Conservation (phyloP, 2,888 invertebrate genomes). For the Ptilodon capucinus region DNA sequence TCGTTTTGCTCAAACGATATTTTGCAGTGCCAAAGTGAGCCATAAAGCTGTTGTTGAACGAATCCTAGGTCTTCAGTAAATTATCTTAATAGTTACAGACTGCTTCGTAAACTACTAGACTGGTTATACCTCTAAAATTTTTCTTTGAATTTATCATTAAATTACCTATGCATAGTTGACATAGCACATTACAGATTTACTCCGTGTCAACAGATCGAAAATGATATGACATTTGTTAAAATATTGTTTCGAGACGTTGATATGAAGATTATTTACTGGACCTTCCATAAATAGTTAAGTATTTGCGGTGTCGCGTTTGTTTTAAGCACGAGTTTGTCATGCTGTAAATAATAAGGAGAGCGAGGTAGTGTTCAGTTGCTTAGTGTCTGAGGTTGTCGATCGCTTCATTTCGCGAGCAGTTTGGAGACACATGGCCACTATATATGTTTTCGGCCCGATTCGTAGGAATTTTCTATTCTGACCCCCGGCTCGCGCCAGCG, state of each 20-base stretch:
- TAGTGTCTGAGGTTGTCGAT: constrained; percentile 33
- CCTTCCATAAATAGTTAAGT: constrained; percentile 49
- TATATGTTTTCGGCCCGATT: constrained; percentile 82
- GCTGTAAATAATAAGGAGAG: constrained; percentile 52
- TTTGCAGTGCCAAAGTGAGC: constrained; percentile 80
- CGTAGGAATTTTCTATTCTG: constrained; percentile 67
- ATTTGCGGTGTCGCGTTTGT: constrained; percentile 33
- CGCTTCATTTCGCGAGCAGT: constrained; percentile 40
- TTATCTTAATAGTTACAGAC: constrained; percentile 75
- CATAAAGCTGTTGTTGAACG: constrained; percentile 70
- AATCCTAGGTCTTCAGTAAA: constrained; percentile 73
- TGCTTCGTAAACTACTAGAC: constrained; percentile 78
- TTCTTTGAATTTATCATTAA: constrained; percentile 64
- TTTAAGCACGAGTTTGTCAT: constrained; percentile 40
- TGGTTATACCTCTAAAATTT: constrained; percentile 76
- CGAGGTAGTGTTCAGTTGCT: constrained; percentile 49
- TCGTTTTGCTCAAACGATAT: constrained; percentile 72
- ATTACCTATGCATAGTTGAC: constrained; percentile 61
- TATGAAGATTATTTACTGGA: constrained; percentile 65
- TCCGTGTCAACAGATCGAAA: constrained; percentile 56
- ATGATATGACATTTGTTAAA: constrained; percentile 52
- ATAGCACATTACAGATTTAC: constrained; percentile 62
- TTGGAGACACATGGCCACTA: constrained; percentile 72
- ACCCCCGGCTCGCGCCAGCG: constrained; percentile 39
- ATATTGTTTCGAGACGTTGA: constrained; percentile 47